Conservation (phyloP, 2,888 invertebrate genomes). For the Platerodrilus igneus region DNA sequence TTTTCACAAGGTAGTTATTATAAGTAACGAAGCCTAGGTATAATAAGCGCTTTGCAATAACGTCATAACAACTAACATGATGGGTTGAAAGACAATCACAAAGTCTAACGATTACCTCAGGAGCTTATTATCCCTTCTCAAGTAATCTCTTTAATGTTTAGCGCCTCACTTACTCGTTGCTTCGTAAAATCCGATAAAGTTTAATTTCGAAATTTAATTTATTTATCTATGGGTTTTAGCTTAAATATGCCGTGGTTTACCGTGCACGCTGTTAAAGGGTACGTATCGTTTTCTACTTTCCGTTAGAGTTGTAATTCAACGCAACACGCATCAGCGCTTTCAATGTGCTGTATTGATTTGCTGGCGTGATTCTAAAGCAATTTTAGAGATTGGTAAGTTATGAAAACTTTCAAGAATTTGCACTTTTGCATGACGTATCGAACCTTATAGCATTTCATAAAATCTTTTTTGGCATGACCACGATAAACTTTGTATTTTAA, state of each 20-base stretch:
- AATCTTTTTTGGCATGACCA: no score
- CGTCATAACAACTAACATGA: conserved; percentile 23
- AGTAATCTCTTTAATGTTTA: conserved; percentile 26
- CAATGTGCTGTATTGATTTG: conserved; percentile 11
- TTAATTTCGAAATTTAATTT: conserved; percentile 23
- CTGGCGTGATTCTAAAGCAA: conserved; percentile 8
- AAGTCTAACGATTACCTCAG: conserved; percentile 26
- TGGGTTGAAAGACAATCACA: conserved; percentile 24
- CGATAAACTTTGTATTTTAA: no score
- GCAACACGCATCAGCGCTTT: conserved; percentile 8
- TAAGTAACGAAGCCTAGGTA: no score
- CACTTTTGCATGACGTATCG: no score
- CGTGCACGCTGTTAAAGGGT: no score
- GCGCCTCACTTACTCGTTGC: conserved; percentile 21
- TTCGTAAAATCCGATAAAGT: conserved; percentile 22
- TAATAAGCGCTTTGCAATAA: no score
- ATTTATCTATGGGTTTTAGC: conserved; percentile 22
- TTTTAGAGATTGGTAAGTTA: no score
- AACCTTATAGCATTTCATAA: no score
- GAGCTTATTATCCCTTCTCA: conserved; percentile 28
- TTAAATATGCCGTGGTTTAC: conserved; percentile 17
- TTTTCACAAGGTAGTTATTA: no score
- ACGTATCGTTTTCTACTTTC: not conserved
- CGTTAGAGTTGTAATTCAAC: conserved; percentile 3
- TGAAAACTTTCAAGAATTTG: no score